Conservation (phyloP, 2,888 invertebrate species). For the Epinotia ramella region DNA sequence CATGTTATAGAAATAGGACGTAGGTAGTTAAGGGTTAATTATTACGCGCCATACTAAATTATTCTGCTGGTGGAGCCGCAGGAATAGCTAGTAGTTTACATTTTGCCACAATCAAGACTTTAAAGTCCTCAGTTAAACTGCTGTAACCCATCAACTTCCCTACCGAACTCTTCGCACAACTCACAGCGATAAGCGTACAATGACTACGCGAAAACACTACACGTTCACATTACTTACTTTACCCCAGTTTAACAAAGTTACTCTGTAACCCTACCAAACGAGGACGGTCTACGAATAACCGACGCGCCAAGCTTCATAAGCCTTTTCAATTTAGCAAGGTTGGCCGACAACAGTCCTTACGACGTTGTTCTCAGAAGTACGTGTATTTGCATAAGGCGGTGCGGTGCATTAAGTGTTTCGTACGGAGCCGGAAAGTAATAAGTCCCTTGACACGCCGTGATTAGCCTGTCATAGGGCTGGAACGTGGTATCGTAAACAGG, state of each 20-base stretch:
- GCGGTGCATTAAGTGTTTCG: constrained; percentile 49
- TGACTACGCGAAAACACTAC: constrained; percentile 35
- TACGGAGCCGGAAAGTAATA: constrained; percentile 61
- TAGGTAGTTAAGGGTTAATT: no score
- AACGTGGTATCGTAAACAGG: constrained; percentile 67
- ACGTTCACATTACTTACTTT: constrained; percentile 47
- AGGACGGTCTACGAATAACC: background rate
- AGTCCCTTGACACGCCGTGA: constrained; percentile 69
- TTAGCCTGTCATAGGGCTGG: constrained; percentile 72
- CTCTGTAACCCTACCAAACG: background rate
- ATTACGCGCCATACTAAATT: no score
- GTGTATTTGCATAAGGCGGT: constrained; percentile 50
- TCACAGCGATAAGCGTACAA: constrained; percentile 28
- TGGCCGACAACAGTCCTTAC: constrained; percentile 1
- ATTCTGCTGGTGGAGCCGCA: no score
- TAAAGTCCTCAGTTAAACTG: background rate
- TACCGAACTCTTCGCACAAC: constrained; percentile 26
- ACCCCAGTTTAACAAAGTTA: background rate
- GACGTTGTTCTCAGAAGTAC: background rate
- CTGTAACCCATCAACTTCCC: constrained; percentile 12
- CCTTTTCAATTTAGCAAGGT: background rate
- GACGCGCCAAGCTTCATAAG: background rate
- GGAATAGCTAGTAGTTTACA: background rate
- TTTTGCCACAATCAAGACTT: constrained; percentile 1
- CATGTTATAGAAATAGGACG: no score